These are phyloP conservation scores for Pteropus rufus DNA, from an alignment of 2,797 vertebrate species.

Conservation along the genomic window DNA sequence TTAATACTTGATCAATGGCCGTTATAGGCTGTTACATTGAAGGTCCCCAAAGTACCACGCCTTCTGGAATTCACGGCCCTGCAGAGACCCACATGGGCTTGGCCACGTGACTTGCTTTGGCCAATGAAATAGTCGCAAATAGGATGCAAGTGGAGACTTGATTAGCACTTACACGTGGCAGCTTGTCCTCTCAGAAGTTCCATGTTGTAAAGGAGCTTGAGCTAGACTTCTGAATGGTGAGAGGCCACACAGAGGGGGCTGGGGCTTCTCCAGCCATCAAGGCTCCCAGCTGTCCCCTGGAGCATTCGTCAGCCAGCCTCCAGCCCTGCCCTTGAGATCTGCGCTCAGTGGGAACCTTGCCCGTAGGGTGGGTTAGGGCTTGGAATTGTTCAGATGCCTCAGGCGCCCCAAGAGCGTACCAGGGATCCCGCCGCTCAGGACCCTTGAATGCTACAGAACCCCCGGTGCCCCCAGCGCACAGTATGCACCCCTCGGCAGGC, in stretches of 20 bases:
- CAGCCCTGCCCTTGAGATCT: not conserved
- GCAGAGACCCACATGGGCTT: not conserved
- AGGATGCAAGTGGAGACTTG: fast-evolving
- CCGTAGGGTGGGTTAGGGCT: not conserved
- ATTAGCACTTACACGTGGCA: not conserved
- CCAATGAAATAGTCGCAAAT: not conserved
- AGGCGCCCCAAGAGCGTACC: not conserved
- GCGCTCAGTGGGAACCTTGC: not conserved
- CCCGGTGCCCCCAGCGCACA: fast-evolving
- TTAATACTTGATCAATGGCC: not conserved
- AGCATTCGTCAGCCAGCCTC: not conserved
- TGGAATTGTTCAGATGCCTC: not conserved
- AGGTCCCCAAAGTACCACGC: not conserved
- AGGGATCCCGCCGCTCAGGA: not conserved
- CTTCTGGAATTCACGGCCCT: not conserved
- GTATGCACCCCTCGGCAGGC: too few relatives aligned
- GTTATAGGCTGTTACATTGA: not conserved
- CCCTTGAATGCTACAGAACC: not conserved
- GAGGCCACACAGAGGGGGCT: not conserved
- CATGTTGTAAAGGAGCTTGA: not conserved
- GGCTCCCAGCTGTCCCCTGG: not conserved
- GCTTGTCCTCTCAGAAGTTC: not conserved
- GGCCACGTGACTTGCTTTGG: not conserved
- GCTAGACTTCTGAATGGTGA: not conserved
- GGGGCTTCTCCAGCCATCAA: not conserved